Conservation (phyloP, 2,888 invertebrate species). For the Ochropleura plecta region DNA sequence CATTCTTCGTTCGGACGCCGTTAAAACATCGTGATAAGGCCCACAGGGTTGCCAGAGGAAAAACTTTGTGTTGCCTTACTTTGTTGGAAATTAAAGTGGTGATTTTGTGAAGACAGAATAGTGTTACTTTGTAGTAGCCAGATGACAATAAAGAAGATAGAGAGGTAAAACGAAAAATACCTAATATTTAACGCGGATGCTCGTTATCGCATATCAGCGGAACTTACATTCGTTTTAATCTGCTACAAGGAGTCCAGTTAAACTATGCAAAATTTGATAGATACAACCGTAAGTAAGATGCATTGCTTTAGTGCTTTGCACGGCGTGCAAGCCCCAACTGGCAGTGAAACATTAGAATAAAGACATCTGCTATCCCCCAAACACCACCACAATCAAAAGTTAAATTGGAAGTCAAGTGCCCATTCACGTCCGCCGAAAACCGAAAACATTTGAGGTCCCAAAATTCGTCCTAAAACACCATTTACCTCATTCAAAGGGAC, state of each 20-base stretch:
- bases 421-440: not conserved
- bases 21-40: constrained; percentile 66
- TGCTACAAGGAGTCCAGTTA: not conserved
- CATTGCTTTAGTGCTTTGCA: not conserved
- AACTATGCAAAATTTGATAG: no score
- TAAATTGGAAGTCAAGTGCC: constrained; percentile 5
- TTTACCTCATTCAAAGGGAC: constrained; percentile 28
- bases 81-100: constrained; percentile 28
- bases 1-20: constrained; percentile 67
- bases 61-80: constrained; percentile 32
- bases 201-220: not conserved
- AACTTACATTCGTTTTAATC: not conserved
- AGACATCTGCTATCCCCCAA: not conserved
- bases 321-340: not conserved
- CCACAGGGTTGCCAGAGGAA: constrained; percentile 50
- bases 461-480: not conserved
- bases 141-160: not conserved
- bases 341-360: not conserved
- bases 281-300: not conserved
- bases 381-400: not conserved
- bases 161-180: not conserved
- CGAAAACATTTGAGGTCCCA: constrained; percentile 14
- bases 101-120: not conserved
- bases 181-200: no score
- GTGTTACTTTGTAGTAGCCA: not conserved